These are phyloP conservation scores for Amniataba percoides DNA, from an alignment of 2,797 vertebrate genomes.

Conservation along the genomic window DNA sequence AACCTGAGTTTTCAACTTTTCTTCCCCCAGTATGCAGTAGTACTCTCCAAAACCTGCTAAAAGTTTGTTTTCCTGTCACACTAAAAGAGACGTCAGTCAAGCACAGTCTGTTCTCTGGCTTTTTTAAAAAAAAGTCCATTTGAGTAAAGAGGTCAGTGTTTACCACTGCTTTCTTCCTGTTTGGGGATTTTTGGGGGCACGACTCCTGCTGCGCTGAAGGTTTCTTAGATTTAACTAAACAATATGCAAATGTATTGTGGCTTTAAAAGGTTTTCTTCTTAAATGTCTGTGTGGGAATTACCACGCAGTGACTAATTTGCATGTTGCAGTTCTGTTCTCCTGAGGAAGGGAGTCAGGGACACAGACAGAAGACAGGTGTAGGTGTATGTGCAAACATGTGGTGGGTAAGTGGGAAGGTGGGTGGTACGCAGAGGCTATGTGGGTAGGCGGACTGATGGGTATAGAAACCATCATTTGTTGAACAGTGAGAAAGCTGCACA, in stretches of 20 bases:
- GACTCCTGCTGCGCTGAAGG: background rate
- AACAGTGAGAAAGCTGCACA: background rate
- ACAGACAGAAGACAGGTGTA: background rate
- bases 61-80: background rate
- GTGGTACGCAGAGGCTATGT: constrained; percentile 3
- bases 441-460: constrained; percentile 10
- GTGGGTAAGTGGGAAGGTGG: constrained; percentile 29
- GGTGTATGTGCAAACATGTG: constrained; percentile 51
- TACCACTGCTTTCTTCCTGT: constrained; percentile 17
- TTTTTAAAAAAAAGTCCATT: too few species aligned
- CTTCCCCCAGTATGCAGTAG: too few species aligned
- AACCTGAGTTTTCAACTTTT: too few species aligned
- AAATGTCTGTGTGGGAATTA: constrained; percentile 41
- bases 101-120: too few species aligned
- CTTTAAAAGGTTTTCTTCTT: background rate
- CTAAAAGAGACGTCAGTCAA: too few species aligned
- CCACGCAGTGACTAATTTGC: constrained; percentile 36
- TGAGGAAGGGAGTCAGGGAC: constrained; percentile 10
- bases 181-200: background rate
- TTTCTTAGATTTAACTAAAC: background rate
- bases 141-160: background rate
- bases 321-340: constrained; percentile 38
- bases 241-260: constrained; percentile 26
- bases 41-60: too few species aligned
- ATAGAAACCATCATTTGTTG: constrained; percentile 18